These are phyloP conservation scores for Eulacestoma nigropectus DNA, from an alignment of 2,113 vertebrate genomes.

Conservation along the genomic window DNA sequence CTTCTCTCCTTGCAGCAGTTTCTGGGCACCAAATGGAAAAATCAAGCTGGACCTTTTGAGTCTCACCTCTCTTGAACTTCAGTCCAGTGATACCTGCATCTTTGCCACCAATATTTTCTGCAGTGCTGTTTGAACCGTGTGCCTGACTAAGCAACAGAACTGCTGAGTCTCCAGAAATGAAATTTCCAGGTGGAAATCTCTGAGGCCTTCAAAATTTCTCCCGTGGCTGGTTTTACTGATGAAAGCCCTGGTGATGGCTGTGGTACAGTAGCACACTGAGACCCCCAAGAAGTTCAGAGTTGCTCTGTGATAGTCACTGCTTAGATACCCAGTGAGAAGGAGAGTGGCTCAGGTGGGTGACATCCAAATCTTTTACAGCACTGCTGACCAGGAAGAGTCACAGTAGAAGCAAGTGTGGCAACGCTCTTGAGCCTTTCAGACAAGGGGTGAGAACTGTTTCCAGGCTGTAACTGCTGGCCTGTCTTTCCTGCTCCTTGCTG, in stretches of 20 bases:
- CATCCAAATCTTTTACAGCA: fast-evolving
- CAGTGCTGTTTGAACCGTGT: background rate
- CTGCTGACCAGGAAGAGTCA: background rate
- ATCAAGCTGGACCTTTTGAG: background rate
- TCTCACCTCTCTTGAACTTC: background rate
- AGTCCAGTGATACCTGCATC: background rate
- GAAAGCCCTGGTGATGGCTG: background rate
- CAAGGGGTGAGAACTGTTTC: background rate
- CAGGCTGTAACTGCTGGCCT: background rate
- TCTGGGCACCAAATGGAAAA: background rate
- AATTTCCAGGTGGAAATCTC: background rate
- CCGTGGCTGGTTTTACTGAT: background rate
- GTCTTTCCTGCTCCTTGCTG: background rate
- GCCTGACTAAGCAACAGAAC: background rate
- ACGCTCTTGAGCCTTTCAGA: background rate
- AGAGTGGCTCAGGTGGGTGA: background rate
- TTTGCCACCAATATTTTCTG: background rate
- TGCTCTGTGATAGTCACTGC: background rate
- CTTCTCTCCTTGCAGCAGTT: background rate
- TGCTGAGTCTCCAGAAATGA: background rate
- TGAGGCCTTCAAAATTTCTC: background rate
- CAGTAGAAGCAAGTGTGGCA: background rate
- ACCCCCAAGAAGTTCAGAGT: background rate
- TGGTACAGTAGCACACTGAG: fast-evolving
- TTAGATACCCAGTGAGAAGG: background rate